Base-by-base conservation (phyloP, 2,888 invertebrate genomes). In the Lissonota sp. region DNA sequence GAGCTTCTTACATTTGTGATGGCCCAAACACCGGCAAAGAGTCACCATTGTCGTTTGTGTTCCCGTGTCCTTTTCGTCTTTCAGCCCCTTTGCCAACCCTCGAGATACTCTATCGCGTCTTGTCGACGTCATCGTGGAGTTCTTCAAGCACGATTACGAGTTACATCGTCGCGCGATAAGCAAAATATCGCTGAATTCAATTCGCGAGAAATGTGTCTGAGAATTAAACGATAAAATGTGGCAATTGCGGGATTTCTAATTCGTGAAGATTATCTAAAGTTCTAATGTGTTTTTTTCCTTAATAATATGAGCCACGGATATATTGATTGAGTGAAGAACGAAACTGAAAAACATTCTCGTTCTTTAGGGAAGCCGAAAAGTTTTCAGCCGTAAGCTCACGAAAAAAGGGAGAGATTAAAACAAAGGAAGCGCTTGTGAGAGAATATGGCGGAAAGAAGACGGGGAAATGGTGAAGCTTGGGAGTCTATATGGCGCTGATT, bases 1-100 rank as follows among this genome's bases (percentile, higher is more conserved):
- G 51, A 76, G 16, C 49, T 63, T 60, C 64, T 44, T 63, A 83
- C 84, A 70, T 79, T 79, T 67, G 74, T 77, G 75, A 79, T 78
- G 66, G 77, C 82, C 58, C 72, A 79, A 71, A 80, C 72, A 49
- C 51, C 10, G 26, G 71, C 44, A 69, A 57, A 53, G 67, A 58
- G 14, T 70, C 72, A 14, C 64, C 53, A 39, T 69, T 55, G 55
- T 49, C 39, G 51, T 53, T 76, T 62, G 55, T 46, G 42, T 69
- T 26, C 46, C 55, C 49, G 51, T 67, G 69, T 72, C 42, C 26
- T 72, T 63, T 67, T 71, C 53, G 10, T 42, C 70, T 53, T 16
- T 73, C 26, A 26, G 12, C 40, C 70, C 60, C 49, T 53, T 72
- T 64, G 51, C 62, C 26, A 49, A 58, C 42, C 42, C 6, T 49